Conservation (phyloP, 1,140 invertebrate species). For the Drosophila insularis region DNA sequence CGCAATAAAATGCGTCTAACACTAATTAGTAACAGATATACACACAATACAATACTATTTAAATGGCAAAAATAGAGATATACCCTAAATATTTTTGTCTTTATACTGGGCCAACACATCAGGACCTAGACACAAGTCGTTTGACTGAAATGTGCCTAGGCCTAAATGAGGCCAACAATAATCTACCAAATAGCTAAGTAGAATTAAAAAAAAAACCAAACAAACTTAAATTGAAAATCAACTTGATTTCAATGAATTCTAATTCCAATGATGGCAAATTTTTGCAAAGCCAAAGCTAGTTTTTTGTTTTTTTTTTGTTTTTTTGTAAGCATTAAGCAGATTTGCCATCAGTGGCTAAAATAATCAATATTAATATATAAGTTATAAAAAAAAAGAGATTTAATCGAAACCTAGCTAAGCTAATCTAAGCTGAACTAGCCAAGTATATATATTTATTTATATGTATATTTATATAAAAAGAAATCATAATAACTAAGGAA, state of each 20-base stretch:
- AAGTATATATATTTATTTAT: background rate
- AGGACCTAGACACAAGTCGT: conserved; percentile 66
- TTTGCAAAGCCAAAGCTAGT: background rate
- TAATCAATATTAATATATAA: background rate
- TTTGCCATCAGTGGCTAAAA: conserved; percentile 2
- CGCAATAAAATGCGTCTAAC: conserved; percentile 64
- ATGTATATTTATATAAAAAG: background rate
- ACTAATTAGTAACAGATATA: conserved; percentile 23
- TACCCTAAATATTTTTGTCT: background rate
- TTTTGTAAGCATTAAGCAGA: conserved; percentile 2
- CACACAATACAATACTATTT: conserved; percentile 14
- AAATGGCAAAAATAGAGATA: conserved; percentile 22
- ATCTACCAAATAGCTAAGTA: no score
- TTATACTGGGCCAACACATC: conserved; percentile 10
- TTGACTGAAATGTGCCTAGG: conserved; percentile 69
- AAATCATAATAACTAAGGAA: background rate
- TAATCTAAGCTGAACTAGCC: conserved; percentile 9
- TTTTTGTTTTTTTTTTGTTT: background rate
- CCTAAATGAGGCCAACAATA: conserved; percentile 20
- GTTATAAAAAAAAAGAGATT: background rate
- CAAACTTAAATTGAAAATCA: background rate
- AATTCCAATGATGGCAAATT: conserved; percentile 4
- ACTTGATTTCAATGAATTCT: background rate
- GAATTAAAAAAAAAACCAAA: no score
- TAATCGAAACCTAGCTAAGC: background rate